Conservation (phyloP, 2,888 invertebrate species). For the Diarsia mendica region DNA sequence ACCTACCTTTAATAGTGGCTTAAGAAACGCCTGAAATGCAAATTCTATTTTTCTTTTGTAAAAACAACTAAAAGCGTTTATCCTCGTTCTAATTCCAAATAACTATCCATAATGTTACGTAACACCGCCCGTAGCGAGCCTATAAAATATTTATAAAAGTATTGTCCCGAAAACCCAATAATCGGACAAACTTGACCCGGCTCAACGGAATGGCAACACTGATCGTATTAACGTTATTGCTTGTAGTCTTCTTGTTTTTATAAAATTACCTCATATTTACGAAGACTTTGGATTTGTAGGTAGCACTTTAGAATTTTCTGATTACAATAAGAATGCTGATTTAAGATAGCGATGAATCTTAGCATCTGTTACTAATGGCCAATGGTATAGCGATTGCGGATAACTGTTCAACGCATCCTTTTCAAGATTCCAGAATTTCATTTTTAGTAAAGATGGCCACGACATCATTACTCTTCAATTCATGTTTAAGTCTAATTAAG, state of each 20-base stretch:
- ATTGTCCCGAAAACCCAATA: conserved; percentile 52
- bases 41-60: too few relatives aligned
- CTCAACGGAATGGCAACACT: conserved; percentile 42
- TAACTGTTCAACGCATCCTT: too few relatives aligned
- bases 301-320: not conserved
- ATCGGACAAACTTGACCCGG: conserved; percentile 55
- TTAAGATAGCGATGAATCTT: too few relatives aligned
- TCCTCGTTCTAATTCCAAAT: conserved; percentile 29
- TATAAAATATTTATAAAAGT: conserved; percentile 58
- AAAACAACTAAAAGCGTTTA: not conserved
- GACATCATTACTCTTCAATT: too few relatives aligned
- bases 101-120: conserved; percentile 14
- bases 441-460: too few relatives aligned
- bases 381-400: too few relatives aligned
- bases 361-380: too few relatives aligned
- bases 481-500: too few relatives aligned
- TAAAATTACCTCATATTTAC: conserved; percentile 15
- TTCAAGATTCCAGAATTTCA: too few relatives aligned
- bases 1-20: too few relatives aligned
- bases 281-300: not conserved
- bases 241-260: conserved; percentile 4
- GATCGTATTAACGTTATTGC: conserved; percentile 47
- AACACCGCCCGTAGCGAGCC: conserved; percentile 15
- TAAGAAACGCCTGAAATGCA: too few relatives aligned
- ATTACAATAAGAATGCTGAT: not conserved